Base-by-base conservation (phyloP, 2,113 vertebrate species). In the Alethe castanea region DNA sequence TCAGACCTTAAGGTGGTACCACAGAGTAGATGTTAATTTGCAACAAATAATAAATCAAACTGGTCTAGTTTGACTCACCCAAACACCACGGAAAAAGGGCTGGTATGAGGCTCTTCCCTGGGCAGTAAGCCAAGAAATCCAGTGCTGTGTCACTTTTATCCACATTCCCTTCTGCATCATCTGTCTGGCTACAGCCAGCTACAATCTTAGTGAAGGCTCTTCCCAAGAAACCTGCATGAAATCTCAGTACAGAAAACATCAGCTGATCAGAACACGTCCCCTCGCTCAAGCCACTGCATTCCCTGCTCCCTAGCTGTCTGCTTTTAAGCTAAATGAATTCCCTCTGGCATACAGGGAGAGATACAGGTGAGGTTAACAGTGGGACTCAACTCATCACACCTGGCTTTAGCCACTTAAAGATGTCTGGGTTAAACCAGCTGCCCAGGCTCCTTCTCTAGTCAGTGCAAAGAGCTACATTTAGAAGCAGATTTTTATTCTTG, bases 1-100 rank as follows among this genome's bases (percentile, higher is more conserved):
- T 91, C 88, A 95, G 95, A 96, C 88, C 91, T 94, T 94, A 73
- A 94, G 72, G 82, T 90, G 90, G 71, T 95, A 93, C 86, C 82
- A 90, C 80, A 94, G 82, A 88, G 42, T 69, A 64, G 84, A 95
- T 74, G 67, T 64, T 96, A 86, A 94, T 88, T 93, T 90, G 71
- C 85, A 93, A 88, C 57, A 96, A 94, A 92, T 71, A 89, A 65
- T 40, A 74, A 44, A n/a, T 47, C 60, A 95, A 69, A 42, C 33
- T 84, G 35, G 48, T 45, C 69, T 64, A 26, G 77, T 86, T 84
- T 88, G 88, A 92, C 77, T 94, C 86, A 87, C 31, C 8, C 72
- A 86, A 89, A 79, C 2, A 8, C 57, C 81, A 92, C 83, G 94
- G 79, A 82, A 81, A 91, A 92, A 73, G 44, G 61, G 19, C 36